Evolutionary conservation across 2,797 vertebrate species (phyloP).

Genomic region (Erpetoichthys calabaricus): DNA sequence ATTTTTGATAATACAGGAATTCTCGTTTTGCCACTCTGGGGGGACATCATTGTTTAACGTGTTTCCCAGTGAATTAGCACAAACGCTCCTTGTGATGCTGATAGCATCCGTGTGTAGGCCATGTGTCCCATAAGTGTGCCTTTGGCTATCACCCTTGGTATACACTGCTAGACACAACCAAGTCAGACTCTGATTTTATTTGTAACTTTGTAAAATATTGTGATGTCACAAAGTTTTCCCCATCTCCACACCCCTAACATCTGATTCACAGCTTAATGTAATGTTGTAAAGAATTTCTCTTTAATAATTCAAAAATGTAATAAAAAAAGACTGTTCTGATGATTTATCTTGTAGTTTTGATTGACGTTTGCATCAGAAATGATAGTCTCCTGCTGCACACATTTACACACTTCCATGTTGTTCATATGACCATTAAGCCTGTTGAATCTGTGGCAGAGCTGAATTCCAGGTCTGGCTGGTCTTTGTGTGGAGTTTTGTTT

Average conservation of each 20-base stretch:
- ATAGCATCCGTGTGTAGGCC: conserved; percentile 39
- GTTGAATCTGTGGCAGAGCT: too few species aligned
- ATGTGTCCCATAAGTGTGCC: conserved; percentile 74
- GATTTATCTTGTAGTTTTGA: conserved; percentile 2
- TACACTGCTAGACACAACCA: conserved; percentile 68
- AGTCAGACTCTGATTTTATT: conserved; percentile 44
- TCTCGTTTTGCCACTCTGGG: conserved; percentile 1
- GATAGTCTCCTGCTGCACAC: too few species aligned
- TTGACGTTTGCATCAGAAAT: too few species aligned
- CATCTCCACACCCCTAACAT: conserved; percentile 83
- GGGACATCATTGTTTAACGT: neutral
- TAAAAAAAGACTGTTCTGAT: conserved; percentile 38
- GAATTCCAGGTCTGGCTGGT: too few species aligned
- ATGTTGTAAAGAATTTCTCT: conserved; percentile 77
- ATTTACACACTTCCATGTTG: too few species aligned
- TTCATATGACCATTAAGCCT: too few species aligned
- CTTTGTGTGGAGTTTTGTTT: too few species aligned
- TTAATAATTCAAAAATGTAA: conserved; percentile 70
- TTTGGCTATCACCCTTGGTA: conserved; percentile 82
- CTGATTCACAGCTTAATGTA: conserved; percentile 85
- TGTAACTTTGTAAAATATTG: conserved; percentile 92
- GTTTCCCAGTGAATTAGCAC: neutral
- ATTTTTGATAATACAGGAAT: neutral
- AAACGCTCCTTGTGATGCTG: conserved; percentile 15
- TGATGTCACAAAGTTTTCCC: conserved; percentile 78